Evolutionary conservation across 2,888 invertebrate genomes (phyloP), one percentile per base, ranked within the genome.

Genomic region (Polydrusus pterygomalis): DNA sequence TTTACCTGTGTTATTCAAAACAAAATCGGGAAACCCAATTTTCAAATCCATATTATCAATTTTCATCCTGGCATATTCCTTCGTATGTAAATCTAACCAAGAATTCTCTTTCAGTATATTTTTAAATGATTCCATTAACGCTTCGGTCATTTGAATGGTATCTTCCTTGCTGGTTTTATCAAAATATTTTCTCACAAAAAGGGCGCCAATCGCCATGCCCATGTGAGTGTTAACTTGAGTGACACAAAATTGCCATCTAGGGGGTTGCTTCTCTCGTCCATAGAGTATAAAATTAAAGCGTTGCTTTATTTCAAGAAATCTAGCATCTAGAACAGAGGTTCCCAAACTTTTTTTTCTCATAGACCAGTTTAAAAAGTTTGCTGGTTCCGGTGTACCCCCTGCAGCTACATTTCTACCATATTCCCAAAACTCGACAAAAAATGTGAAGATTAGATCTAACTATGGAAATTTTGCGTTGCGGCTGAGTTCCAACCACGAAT

Each of bases 1-100:
- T n/a, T n/a, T 96, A 93, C 63, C 91, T 2, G 90, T 87, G 20
- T 90, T 89, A 79, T 94, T 91, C 17, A 96, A 88, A 83, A 98
- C 95, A 82, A 95, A 97, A 84, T 97, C 95, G 0, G 98, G 97
- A 86, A 97, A 98, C 0, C 97, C 98, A 79, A 98, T 97, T 84
- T 95, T 93, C 34, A 96, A 88, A 82, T 93, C 92, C 93, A 97
- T 97, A 0, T 93, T 92, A 80, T 94, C 92, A 9, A 93, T 94
- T 89, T 97, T 98, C 81, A 94, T 92, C 20, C 92, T 92, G 0
- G 97, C 97, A 40, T 96, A 89, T 30, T 90, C 88, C 84, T 95
- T 96, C 0, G 97, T 97, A 45, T 91, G 91, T n/a, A 90, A 89
- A 82, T 97, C 96, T 85, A 98, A 92, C 97, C 97, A 98, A 74